Evolutionary conservation across 1,140 invertebrate species (phyloP).

Genomic region (Scaptodrosophila lebanonensis): DNA sequence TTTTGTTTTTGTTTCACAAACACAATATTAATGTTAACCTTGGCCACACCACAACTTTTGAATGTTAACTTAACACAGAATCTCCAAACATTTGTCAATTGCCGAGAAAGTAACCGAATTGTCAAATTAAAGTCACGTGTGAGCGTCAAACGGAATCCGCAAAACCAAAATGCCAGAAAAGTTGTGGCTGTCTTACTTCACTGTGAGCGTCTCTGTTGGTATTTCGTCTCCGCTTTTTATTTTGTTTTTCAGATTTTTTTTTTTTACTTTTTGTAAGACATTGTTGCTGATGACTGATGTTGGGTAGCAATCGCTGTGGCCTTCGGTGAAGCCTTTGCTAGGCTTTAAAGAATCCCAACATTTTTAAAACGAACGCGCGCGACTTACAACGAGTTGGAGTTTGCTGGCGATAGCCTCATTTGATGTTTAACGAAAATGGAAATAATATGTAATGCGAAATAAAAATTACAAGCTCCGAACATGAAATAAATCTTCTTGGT

Average conservation of each 20-base stretch:
- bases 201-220: slow-evolving; percentile 28
- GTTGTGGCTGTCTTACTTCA: slow-evolving; percentile 25
- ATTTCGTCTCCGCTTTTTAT: slow-evolving; percentile 32
- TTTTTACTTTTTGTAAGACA: slow-evolving; percentile 9
- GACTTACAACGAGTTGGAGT: no score
- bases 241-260: slow-evolving; percentile 26
- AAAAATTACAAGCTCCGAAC: no score
- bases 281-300: slow-evolving; percentile 19
- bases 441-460: no score
- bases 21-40: slow-evolving; percentile 10
- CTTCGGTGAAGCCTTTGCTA: no score
- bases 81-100: slow-evolving; percentile 25
- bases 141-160: slow-evolving; percentile 21
- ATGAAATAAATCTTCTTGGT: no score
- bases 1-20: neutral
- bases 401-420: no score
- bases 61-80: slow-evolving; percentile 18
- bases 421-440: no score
- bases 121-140: no score
- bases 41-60: slow-evolving; percentile 21
- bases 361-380: no score
- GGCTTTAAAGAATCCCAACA: no score
- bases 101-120: slow-evolving; percentile 4
- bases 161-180: slow-evolving; percentile 37
- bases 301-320: no score